Conservation (phyloP, 2,113 vertebrate species). For the Myotis yumanensis region DNA sequence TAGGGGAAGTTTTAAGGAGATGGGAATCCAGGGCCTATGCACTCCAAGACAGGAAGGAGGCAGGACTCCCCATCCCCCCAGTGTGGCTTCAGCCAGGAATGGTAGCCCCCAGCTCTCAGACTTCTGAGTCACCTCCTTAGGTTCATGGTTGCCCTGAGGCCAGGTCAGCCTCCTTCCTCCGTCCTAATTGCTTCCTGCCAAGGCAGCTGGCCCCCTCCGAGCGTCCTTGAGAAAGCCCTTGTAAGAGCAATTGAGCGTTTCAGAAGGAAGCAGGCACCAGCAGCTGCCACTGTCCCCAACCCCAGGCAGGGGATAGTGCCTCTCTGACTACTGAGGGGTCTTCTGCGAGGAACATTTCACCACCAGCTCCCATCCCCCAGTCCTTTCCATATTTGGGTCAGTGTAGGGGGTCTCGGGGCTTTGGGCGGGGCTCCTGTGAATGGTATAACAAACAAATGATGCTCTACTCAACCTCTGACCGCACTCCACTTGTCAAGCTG, state of each 20-base stretch:
- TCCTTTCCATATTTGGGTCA: not conserved
- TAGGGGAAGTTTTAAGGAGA: not conserved
- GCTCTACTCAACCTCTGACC: not conserved
- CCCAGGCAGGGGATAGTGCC: not conserved
- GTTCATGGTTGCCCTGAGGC: conserved; percentile 65
- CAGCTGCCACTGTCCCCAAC: not conserved
- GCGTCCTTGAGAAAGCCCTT: conserved; percentile 74
- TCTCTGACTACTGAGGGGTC: not conserved
- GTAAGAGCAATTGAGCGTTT: conserved; percentile 56
- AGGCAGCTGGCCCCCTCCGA: conserved; percentile 36
- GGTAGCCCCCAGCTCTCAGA: not conserved
- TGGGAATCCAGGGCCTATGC: not conserved
- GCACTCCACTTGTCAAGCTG: not conserved
- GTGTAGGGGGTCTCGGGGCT: not conserved
- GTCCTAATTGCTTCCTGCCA: conserved; percentile 72
- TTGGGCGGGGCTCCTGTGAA: not conserved
- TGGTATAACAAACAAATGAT: not conserved
- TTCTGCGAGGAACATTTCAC: not conserved
- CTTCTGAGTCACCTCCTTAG: conserved; percentile 51
- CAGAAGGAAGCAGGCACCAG: conserved; percentile 3
- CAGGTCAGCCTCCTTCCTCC: conserved; percentile 52
- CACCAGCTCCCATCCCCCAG: not conserved
- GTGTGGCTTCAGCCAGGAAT: not conserved
- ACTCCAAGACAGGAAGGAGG: not conserved
- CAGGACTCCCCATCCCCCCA: not conserved